Percentiles rank a stretch among this genome's conserved stretches.
phyloP scores from a whole-genome alignment of 2,888 invertebrate genomes.

The Oscheius sp. region DNA sequence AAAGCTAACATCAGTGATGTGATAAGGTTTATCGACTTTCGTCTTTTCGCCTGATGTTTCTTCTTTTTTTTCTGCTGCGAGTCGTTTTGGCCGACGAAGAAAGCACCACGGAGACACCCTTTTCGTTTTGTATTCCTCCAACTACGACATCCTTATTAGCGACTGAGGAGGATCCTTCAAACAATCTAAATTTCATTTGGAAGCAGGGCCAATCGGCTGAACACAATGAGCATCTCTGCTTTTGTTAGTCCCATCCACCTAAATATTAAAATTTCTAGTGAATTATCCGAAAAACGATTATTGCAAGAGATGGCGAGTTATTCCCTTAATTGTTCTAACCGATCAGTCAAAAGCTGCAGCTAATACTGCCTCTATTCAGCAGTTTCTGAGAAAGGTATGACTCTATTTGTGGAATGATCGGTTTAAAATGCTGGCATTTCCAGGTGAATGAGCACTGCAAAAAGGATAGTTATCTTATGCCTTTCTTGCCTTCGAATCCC shows the following conservation, averaged over 20 bases:
- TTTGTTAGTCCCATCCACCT: no score
- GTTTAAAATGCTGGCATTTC: neutral
- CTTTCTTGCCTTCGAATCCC: neutral
- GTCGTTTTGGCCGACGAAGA: no score
- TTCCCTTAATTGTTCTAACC: neutral
- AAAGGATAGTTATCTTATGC: neutral
- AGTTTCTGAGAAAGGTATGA: neutral
- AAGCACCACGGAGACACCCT: no score
- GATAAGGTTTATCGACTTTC: neutral
- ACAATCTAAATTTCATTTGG: no score
- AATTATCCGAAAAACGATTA: neutral
- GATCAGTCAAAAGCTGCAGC: neutral
- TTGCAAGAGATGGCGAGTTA: slow-evolving; percentile 6
- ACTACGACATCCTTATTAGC: no score
- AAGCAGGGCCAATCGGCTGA: no score
- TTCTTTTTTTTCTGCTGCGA: no score
- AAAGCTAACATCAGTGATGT: neutral
- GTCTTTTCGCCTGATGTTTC: no score
- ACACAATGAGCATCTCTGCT: no score
- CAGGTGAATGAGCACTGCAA: slow-evolving; percentile 3
- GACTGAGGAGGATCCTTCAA: no score
- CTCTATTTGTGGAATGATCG: neutral
- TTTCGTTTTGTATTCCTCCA: no score
- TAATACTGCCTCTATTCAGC: neutral
- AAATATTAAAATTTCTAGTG: no score